Percentiles rank a stretch among this genome's conserved stretches.
These are phyloP conservation scores for Thelaira solivaga DNA, from an alignment of 2,888 invertebrate species.

Conservation along the genomic window DNA sequence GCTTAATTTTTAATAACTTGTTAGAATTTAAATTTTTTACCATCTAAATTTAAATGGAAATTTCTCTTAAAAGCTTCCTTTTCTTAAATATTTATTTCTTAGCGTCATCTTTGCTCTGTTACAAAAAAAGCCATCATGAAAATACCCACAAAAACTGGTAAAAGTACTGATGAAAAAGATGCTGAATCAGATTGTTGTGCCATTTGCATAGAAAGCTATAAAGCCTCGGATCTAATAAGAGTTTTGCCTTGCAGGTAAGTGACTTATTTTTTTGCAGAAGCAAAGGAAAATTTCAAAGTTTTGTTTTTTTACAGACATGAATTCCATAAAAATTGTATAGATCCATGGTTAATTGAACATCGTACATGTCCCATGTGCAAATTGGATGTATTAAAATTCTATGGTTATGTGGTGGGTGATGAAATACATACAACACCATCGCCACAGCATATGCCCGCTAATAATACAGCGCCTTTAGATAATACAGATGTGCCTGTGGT, in stretches of 20 bases:
- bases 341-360: conserved; percentile 96
- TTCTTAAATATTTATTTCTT: conserved; percentile 71
- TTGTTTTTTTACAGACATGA: conserved; percentile 84
- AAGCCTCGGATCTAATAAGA: conserved; percentile 89
- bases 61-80: not conserved
- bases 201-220: conserved; percentile 95
- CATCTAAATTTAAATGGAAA: too few relatives aligned
- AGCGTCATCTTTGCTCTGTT: conserved; percentile 93
- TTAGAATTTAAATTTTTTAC: too few relatives aligned
- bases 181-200: conserved; percentile 94
- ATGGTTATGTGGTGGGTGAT: conserved; percentile 89
- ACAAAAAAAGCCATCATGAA: conserved; percentile 95
- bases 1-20: too few relatives aligned
- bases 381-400: conserved; percentile 94
- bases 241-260: conserved; percentile 94
- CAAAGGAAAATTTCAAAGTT: not conserved
- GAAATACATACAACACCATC: conserved; percentile 74
- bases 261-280: not conserved
- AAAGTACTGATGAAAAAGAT: conserved; percentile 92
- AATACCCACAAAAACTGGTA: conserved; percentile 93
- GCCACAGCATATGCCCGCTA: conserved; percentile 67
- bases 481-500: conserved; percentile 70
- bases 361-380: conserved; percentile 98
- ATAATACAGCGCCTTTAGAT: conserved; percentile 50
- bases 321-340: conserved; percentile 96